Evolutionary conservation across 2,888 invertebrate species (phyloP).

Genomic region (Hanleya hanleyi): DNA sequence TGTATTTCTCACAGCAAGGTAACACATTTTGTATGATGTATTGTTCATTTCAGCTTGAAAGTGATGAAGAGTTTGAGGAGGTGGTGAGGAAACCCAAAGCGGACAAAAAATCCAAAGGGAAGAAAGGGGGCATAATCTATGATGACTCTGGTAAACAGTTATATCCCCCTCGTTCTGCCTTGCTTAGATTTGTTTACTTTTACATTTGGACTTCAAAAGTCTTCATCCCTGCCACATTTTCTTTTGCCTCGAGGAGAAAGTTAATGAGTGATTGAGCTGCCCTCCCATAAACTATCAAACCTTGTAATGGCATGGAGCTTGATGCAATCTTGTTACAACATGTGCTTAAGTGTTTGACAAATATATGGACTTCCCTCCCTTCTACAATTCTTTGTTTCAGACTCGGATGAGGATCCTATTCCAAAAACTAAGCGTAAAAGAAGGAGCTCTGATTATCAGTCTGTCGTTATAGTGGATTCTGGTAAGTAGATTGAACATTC

Average conservation of each 20-base stretch:
- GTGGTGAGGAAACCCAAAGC: background rate
- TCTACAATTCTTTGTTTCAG: background rate
- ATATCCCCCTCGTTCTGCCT: background rate
- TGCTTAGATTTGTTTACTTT: background rate
- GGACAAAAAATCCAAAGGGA: background rate
- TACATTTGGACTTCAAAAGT: no score
- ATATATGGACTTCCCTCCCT: background rate
- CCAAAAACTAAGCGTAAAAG: background rate
- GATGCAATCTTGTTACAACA: background rate
- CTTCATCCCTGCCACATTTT: background rate
- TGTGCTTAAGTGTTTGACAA: no score
- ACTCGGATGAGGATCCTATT: background rate
- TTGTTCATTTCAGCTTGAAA: background rate
- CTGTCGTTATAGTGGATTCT: slow-evolving; percentile 49
- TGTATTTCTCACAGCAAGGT: no score
- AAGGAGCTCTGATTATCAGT: background rate
- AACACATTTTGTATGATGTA: no score
- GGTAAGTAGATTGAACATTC: slow-evolving; percentile 36
- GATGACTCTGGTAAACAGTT: background rate
- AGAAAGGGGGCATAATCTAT: background rate
- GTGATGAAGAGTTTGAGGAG: background rate
- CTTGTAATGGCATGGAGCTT: background rate
- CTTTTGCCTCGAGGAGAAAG: background rate
- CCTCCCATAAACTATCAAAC: background rate
- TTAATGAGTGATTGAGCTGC: background rate